Conservation (phyloP, 92 coral and sea anemone species). For the Palythoa heliodiscus region DNA sequence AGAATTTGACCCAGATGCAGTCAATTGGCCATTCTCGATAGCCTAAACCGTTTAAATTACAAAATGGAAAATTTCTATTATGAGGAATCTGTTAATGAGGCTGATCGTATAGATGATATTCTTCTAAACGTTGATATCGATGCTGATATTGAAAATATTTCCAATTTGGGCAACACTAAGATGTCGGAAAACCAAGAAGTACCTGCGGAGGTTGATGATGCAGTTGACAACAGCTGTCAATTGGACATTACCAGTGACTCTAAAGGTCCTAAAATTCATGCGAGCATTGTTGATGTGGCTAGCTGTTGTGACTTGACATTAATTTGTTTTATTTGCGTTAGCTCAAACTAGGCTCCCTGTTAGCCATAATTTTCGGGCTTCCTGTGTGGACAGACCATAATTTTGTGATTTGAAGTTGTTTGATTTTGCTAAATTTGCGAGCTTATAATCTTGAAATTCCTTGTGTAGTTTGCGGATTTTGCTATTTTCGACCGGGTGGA, state of each 20-base stretch:
- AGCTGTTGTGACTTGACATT: no score
- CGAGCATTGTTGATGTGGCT: constrained; percentile 39
- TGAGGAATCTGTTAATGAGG: constrained; percentile 20
- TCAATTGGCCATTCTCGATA: background rate
- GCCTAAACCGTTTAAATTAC: constrained; percentile 31
- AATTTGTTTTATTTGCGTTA: no score
- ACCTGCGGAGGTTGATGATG: constrained; percentile 17
- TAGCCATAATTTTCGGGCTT: no score
- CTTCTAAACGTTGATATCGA: background rate
- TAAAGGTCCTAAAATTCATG: constrained; percentile 39
- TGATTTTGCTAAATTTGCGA: no score
- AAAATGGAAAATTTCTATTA: constrained; percentile 29
- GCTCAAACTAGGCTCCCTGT: no score
- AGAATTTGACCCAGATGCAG: constrained; percentile 22
- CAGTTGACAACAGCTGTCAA: constrained; percentile 30
- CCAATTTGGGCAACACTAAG: constrained; percentile 24
- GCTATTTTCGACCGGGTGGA: no score
- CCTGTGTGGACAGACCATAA: no score
- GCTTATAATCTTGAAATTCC: no score
- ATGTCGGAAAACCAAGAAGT: constrained; percentile 24
- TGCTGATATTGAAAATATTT: constrained; percentile 30
- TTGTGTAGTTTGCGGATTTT: no score
- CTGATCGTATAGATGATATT: background rate
- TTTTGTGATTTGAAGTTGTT: no score
- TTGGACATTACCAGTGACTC: constrained; percentile 26